A percentile compares a stretch with the other conserved stretches of the same genome.
Conservation (phyloP, 2,113 vertebrate species). For the Polyodon spathula region DNA sequence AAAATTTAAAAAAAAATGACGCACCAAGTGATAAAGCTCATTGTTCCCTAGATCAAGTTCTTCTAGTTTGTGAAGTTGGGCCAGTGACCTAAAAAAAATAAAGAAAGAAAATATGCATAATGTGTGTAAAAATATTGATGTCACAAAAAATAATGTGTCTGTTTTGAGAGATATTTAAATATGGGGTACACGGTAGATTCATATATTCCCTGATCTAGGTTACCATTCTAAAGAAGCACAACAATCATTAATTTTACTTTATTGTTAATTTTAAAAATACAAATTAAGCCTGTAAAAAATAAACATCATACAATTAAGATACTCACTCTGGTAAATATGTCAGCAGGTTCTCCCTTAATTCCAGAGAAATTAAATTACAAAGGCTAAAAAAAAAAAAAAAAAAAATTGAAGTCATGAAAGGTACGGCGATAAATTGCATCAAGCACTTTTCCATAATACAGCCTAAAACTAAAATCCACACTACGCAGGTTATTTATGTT, state of each 20-base stretch:
- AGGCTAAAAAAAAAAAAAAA: slow-evolving; percentile 61
- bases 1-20: no score
- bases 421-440: no score
- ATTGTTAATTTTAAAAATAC: no score
- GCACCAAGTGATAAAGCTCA: slow-evolving; percentile 85
- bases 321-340: slow-evolving; percentile 96
- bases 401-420: not conserved
- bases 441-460: no score
- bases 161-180: not conserved
- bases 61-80: slow-evolving; percentile 82
- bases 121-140: no score
- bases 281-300: not conserved
- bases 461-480: no score
- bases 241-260: no score
- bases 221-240: no score
- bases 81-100: slow-evolving; percentile 71
- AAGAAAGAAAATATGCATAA: slow-evolving; percentile 20
- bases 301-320: not conserved
- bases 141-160: slow-evolving; percentile 4
- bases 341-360: slow-evolving; percentile 92
- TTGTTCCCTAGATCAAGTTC: slow-evolving; percentile 97
- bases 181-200: not conserved
- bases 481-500: no score
- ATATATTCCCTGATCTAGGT: no score
- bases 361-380: slow-evolving; percentile 87